Base-by-base conservation (phyloP, 2,113 vertebrate species). In the Phyllostomus discolor region DNA sequence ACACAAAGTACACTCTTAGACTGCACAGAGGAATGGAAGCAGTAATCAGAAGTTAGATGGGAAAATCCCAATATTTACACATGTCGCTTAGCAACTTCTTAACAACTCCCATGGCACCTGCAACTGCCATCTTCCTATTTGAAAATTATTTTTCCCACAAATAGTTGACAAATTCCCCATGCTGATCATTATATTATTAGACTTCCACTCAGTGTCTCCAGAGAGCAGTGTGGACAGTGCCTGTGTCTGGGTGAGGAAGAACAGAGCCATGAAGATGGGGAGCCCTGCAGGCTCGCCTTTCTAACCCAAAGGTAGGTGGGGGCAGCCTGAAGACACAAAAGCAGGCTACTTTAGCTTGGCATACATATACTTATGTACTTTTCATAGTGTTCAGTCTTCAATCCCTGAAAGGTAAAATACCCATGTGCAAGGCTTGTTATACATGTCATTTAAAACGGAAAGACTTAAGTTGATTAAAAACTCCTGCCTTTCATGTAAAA, bases 101-200 rank as follows among this genome's bases (percentile, higher is more conserved):
- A 95, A 94, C 95, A 94, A 93, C 57, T 93, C 95, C 97, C 97
- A 94, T 38, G 33, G 86, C 91, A 62, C 70, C 89, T n/a, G 24
- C 41, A 92, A 24, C 70, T 76, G 26, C 80, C 75, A 80, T 12
- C 5, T 52, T 90, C 73, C 50, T 66, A 38, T 76, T 0, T 89
- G 89, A 91, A 96, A 94, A 72, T 48, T 62, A 52, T 10, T 31
- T 70, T 69, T 80, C 28, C 46, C 67, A 59, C 43, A 87, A 93
- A 52, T 52, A 91, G 11, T 67, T 28, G 19, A 38, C 19, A 19
- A 48, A 89, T 86, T 95, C 96, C 94, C 95, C 88, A 11, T 31
- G 88, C 86, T 48, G 19, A 33, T 72, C 82, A 83, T 38, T 59
- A 83, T 41, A 62, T 72, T 33, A 81, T 73, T 62, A 92, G 59